Evolutionary conservation across 2,888 invertebrate genomes (phyloP).

Genomic region (Catocala sponsa): DNA sequence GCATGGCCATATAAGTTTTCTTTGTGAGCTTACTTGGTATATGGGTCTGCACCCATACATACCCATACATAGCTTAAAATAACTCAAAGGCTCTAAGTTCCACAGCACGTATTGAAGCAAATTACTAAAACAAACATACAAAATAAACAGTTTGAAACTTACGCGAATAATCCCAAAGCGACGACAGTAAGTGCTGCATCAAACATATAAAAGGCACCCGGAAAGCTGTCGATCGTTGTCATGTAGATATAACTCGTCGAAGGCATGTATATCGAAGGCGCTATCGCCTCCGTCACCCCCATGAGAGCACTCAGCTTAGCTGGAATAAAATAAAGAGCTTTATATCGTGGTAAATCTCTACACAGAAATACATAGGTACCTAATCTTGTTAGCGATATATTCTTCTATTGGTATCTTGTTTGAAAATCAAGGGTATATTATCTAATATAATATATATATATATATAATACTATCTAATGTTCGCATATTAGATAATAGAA

Average conservation of each 20-base stretch:
- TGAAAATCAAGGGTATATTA: too few species aligned
- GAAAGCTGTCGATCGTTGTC: constrained; percentile 81
- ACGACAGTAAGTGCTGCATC: constrained; percentile 81
- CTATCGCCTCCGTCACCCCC: constrained; percentile 87
- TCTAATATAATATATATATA: too few species aligned
- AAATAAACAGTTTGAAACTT: constrained; percentile 52
- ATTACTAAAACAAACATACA: background rate
- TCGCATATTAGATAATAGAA: too few species aligned
- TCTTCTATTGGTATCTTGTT: background rate
- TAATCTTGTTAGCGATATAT: too few species aligned
- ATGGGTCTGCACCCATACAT: background rate
- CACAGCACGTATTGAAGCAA: too few species aligned
- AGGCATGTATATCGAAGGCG: constrained; percentile 86
- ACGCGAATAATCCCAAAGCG: constrained; percentile 80
- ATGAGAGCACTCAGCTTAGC: constrained; percentile 86
- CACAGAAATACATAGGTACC: background rate
- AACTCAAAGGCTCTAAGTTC: too few species aligned
- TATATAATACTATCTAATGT: too few species aligned
- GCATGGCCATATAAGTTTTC: too few species aligned
- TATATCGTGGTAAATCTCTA: constrained; percentile 6
- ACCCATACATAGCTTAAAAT: background rate
- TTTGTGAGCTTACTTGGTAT: too few species aligned
- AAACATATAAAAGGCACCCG: constrained; percentile 87
- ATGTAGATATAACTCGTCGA: constrained; percentile 87
- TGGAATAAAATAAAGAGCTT: constrained; percentile 55